Percentiles rank a stretch among this genome's conserved stretches.
Conservation (phyloP, 2,113 vertebrate species). For the Lethenteron reissneri region DNA sequence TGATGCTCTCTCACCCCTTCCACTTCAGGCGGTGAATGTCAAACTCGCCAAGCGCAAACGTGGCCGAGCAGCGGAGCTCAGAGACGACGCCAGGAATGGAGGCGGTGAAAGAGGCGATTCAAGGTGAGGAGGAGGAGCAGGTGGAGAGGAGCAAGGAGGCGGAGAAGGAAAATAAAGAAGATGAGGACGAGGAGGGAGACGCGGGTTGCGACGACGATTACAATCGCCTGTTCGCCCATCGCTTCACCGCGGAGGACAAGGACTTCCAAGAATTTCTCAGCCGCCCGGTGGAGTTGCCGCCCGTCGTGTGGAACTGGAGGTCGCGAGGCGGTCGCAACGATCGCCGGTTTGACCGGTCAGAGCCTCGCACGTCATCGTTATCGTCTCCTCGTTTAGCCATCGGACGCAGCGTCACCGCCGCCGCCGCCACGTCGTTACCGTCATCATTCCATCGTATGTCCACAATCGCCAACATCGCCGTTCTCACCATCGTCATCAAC, state of each 20-base stretch:
- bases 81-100: background rate
- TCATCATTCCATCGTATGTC: too few relatives aligned
- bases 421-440: too few relatives aligned
- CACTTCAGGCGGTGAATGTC: too few relatives aligned
- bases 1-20: too few relatives aligned
- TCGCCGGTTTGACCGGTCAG: too few relatives aligned
- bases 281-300: constrained; percentile 36
- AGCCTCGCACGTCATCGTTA: too few relatives aligned
- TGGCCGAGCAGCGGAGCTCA: background rate
- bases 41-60: too few relatives aligned
- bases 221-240: constrained; percentile 33
- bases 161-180: background rate
- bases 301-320: constrained; percentile 56
- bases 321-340: constrained; percentile 31
- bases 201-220: background rate
- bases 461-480: too few relatives aligned
- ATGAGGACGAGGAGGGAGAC: background rate
- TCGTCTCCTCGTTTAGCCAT: too few relatives aligned
- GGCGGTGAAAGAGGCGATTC: background rate
- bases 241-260: constrained; percentile 41
- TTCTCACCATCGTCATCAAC: too few relatives aligned
- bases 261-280: constrained; percentile 52
- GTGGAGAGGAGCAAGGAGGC: fast-evolving
- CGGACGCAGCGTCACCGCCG: too few relatives aligned
- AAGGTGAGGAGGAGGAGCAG: background rate